Conservation (phyloP, 1,140 invertebrate species). For the Protaetia brevitarsis region DNA sequence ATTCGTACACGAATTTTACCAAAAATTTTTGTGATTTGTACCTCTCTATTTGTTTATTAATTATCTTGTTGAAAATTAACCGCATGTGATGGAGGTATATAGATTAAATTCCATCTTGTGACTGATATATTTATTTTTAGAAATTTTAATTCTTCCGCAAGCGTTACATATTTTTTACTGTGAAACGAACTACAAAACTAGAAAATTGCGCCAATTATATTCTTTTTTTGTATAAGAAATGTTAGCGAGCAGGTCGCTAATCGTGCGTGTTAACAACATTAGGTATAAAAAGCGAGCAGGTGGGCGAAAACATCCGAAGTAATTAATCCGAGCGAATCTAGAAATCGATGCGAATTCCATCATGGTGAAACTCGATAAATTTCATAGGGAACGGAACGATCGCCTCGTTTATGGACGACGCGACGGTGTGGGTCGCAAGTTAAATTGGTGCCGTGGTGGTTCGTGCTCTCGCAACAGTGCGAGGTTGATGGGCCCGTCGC, state of each 20-base stretch:
- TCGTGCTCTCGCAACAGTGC: neutral
- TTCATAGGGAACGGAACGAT: constrained; percentile 1
- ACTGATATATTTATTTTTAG: no score
- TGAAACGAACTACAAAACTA: neutral
- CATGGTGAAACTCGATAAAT: constrained; percentile 1
- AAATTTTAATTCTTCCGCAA: no score
- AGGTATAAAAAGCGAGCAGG: neutral
- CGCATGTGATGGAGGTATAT: no score
- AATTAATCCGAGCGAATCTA: constrained; percentile 3
- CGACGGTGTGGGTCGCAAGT: neutral
- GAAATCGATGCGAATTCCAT: neutral
- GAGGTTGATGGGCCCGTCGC: neutral
- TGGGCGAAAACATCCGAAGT: neutral
- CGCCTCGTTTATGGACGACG: neutral
- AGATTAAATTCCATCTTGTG: no score
- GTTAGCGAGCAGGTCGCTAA: neutral
- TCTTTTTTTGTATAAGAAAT: neutral
- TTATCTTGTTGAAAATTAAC: no score
- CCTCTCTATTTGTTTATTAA: no score
- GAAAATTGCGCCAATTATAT: neutral
- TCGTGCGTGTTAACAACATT: neutral
- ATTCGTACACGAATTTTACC: no score
- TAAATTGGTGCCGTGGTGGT: neutral
- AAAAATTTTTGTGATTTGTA: no score
- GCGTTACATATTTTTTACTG: no score